Base-by-base conservation (phyloP, 2,888 invertebrate species). In the Drosophila lacicola region DNA sequence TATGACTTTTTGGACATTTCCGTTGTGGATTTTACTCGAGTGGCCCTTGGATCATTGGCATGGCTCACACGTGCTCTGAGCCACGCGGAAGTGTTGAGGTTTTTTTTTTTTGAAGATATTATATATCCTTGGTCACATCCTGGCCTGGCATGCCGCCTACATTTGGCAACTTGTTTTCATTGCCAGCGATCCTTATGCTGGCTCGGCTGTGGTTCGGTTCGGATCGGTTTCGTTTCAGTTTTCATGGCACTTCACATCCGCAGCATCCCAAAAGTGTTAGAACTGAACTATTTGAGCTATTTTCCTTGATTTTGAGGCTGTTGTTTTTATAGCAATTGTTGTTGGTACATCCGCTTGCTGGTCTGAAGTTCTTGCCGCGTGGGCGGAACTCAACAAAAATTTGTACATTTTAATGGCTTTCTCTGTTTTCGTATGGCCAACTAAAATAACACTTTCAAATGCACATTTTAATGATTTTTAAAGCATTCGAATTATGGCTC, bases 1-100 rank as follows among this genome's bases (percentile, higher is more conserved):
- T 72, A 58, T 74, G 62, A 72, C 54, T 60, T 29, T 55, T 77
- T 82, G 78, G 89, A 88, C 89, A 83, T 90, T 90, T 88, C 88
- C 89, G 83, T 56, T 77, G 54, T 57, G 69, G 68, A 71, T 64
- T 78, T 70, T 60, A 63, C 50, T 77, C 33, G 63, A 80, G 69
- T 64, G 53, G 14, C 45, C 69, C 75, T 83, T 80, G 64, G 54
- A 13, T 41, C 55, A 78, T 84, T 80, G 68, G 64, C 68, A 84
- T 86, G 83, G 71, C 69, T 34, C 44, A 54, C 83, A 87, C 83
- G 88, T 80, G 67, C 82, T 70, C 10, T 17, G 44, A 8, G 45
- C 37, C 41, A 21, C 33, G 10, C 33, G 46, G 44, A 49, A 66
- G 49, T 71, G 47, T 54, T 47, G 42, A 44, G 45, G 19, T 50